Evolutionary conservation across 1,140 invertebrate genomes (phyloP).

Genomic region (Bombus breviceps): DNA sequence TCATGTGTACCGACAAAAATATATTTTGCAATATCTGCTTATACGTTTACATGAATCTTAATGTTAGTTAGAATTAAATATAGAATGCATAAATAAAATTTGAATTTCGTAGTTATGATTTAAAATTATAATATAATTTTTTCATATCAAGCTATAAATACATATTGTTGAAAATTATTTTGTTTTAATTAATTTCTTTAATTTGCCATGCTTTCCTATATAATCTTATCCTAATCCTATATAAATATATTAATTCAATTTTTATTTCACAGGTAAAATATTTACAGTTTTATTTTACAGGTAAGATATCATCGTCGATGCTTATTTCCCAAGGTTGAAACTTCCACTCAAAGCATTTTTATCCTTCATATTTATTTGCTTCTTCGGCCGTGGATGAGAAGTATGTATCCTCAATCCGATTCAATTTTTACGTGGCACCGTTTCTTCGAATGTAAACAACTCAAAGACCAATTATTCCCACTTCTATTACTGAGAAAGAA

Average conservation of each 20-base stretch:
- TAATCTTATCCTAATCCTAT: background rate
- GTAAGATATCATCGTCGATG: background rate
- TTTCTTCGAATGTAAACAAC: slow-evolving; percentile 40
- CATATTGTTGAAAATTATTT: background rate
- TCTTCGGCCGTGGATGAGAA: background rate
- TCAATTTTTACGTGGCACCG: slow-evolving; percentile 20
- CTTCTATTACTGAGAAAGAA: background rate
- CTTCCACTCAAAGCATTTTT: slow-evolving; percentile 1
- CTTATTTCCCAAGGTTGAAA: background rate
- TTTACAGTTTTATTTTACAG: background rate
- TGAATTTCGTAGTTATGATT: background rate
- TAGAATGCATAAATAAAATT: background rate
- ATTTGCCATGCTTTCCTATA: background rate
- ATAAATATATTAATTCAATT: background rate
- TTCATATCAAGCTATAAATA: background rate
- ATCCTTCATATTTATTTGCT: background rate
- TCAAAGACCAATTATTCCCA: slow-evolving; percentile 25
- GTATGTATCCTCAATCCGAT: background rate
- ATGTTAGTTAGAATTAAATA: background rate
- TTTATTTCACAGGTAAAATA: background rate
- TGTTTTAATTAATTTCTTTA: background rate
- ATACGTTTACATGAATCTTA: background rate
- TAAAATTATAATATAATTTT: no score
- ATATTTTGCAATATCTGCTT: background rate
- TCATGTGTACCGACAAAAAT: background rate